A percentile compares a stretch with the other conserved stretches of the same genome.
Conservation (phyloP, 1,140 invertebrate genomes). For the Cyphomyrmex costatus region DNA sequence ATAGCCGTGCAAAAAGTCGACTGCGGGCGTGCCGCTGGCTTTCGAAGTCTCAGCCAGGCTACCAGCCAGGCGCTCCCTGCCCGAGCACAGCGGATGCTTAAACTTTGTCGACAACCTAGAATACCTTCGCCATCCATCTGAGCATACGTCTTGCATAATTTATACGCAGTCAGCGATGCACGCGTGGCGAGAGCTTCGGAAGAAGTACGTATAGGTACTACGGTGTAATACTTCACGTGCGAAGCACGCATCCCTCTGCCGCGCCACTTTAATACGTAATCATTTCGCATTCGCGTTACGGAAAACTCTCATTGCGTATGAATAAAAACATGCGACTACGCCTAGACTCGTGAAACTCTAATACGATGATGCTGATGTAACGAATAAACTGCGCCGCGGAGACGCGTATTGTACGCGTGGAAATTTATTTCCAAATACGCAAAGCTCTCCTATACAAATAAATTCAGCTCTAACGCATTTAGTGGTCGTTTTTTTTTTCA, state of each 20-base stretch:
- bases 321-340: slow-evolving; percentile 19
- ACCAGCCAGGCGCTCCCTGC: slow-evolving; percentile 69
- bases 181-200: slow-evolving; percentile 16
- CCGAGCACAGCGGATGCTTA: slow-evolving; percentile 69
- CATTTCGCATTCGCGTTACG: slow-evolving; percentile 46
- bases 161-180: slow-evolving; percentile 59
- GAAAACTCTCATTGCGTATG: slow-evolving; percentile 48
- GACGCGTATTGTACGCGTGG: background rate
- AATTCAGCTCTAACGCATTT: background rate
- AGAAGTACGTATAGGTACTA: slow-evolving; percentile 42
- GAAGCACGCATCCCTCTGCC: slow-evolving; percentile 35
- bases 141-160: slow-evolving; percentile 75
- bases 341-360: background rate
- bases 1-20: slow-evolving; percentile 79
- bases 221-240: slow-evolving; percentile 50
- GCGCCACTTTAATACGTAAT: slow-evolving; percentile 49
- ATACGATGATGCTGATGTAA: background rate
- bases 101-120: slow-evolving; percentile 73
- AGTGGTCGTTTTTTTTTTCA: background rate
- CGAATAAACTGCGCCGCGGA: background rate
- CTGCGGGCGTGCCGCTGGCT: slow-evolving; percentile 69
- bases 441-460: background rate
- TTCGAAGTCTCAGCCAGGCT: slow-evolving; percentile 65
- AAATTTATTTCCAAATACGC: background rate
- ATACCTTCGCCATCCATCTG: slow-evolving; percentile 65